Percentiles rank a stretch among this genome's conserved stretches.
Evolutionary conservation across 2,797 vertebrate species (phyloP).

Genomic region (Coccyzus lansbergi): DNA sequence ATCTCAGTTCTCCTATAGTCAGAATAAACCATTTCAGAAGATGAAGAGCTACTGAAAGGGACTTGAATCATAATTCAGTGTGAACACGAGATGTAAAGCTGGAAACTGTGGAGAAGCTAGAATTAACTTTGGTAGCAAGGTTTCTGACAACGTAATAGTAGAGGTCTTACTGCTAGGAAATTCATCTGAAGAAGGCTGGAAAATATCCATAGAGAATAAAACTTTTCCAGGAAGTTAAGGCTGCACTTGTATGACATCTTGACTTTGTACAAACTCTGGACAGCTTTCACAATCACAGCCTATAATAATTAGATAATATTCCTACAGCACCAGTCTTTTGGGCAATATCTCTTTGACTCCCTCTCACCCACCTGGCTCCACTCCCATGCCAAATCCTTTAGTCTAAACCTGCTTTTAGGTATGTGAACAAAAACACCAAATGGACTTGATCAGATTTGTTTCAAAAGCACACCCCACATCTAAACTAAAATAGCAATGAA

Average conservation of each 20-base stretch:
- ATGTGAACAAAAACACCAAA: neutral
- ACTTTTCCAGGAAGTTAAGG: neutral
- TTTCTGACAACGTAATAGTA: neutral
- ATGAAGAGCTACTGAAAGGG: neutral
- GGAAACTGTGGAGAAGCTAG: neutral
- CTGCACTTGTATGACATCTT: neutral
- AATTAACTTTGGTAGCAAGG: neutral
- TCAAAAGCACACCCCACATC: neutral
- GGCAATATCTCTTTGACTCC: neutral
- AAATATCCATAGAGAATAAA: neutral
- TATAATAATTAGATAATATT: neutral
- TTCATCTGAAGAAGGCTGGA: neutral
- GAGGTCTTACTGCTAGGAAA: neutral
- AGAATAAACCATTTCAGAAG: neutral
- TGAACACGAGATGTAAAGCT: neutral
- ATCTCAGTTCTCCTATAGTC: neutral
- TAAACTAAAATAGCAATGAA: neutral
- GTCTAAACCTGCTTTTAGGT: neutral
- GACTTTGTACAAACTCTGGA: neutral
- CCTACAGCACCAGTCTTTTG: neutral
- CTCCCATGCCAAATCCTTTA: neutral
- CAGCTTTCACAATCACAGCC: neutral
- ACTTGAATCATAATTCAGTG: neutral
- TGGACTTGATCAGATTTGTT: neutral
- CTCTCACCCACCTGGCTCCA: neutral